These are phyloP conservation scores for Pandemis corylana DNA, from an alignment of 2,888 invertebrate species.

Conservation along the genomic window DNA sequence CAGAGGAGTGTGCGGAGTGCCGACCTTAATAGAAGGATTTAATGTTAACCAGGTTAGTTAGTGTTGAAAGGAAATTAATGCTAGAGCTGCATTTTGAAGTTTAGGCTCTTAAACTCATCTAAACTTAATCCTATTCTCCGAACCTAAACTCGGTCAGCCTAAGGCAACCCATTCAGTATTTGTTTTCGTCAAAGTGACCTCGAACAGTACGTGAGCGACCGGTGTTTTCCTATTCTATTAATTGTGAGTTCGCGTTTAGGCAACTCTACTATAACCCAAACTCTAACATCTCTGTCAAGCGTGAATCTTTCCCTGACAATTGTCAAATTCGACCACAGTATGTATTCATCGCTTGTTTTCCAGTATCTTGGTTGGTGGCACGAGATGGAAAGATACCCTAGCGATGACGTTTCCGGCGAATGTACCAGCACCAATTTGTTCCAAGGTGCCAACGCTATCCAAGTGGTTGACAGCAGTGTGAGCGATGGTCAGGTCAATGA, in stretches of 20 bases:
- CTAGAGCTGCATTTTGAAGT: neutral
- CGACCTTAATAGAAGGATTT: conserved; percentile 14
- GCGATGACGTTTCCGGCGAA: conserved; percentile 54
- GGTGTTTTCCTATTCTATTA: too few relatives aligned
- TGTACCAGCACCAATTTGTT: conserved; percentile 65
- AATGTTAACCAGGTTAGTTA: conserved; percentile 3
- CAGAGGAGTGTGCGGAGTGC: conserved; percentile 42
- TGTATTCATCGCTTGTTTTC: neutral
- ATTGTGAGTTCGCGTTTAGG: too few relatives aligned
- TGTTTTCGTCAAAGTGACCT: too few relatives aligned
- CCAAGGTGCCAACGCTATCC: conserved; percentile 49
- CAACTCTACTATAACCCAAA: neutral
- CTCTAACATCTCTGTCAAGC: neutral
- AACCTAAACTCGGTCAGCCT: neutral
- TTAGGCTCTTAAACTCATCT: neutral
- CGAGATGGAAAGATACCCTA: conserved; percentile 70
- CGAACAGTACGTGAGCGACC: too few relatives aligned
- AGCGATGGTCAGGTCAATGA: conserved; percentile 44
- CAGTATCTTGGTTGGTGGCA: conserved; percentile 77
- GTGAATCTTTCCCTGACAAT: too few relatives aligned
- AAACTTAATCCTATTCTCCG: neutral
- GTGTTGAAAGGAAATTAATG: neutral
- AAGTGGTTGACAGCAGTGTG: conserved; percentile 62
- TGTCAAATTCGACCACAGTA: too few relatives aligned
- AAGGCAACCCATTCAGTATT: neutral